Evolutionary conservation across 2,888 invertebrate genomes (phyloP), one percentile per base, ranked within the genome.

Genomic region (Polymixis flavicincta): DNA sequence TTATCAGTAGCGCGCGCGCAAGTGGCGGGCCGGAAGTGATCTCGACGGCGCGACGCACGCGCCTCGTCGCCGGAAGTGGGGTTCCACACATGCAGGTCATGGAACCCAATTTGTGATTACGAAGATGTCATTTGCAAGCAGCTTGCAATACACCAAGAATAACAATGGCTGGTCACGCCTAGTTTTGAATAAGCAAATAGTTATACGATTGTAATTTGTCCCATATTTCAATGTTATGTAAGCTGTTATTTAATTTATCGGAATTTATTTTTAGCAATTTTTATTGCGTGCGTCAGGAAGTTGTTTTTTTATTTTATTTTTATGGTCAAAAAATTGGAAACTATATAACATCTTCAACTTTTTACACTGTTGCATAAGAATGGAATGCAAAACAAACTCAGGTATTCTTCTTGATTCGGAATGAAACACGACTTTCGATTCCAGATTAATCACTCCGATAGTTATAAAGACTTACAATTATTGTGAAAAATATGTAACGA

Each of bases 71-170:
- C 92, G 95, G 95, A 94, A 93, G 91, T 90, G 87, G 88, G 87
- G 84, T 83, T 88, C 90, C 85, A 86, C 83, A 83, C 88, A 85
- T 82, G 84, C 90, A 89, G 94, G 95, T 95, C 95, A 93, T 91
- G 92, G 93, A 95, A 94, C 94, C 91, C 92, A 90, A 90, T 89
- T 87, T 86, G 87, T 87, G 86, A 91, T 90, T 92, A 91, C 90
- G 89, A 92, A 93, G 92, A 92, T 92, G 91, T 91, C 90, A 92
- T 92, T 93, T 91, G 92, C 92, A 91, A 92, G 82, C 89, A 57
- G 84, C 85, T 82, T 88, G 89, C 89, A 89, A 85, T 88, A 85
- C 89, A 73, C 77, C 78, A 85, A 84, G 90, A 92, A 92, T 92
- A 90, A 92, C 93, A 93, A 93, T 92, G 85, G 85, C 55, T 42